These are phyloP conservation scores for Lepas anatifera DNA, from an alignment of 2,888 invertebrate genomes.

Conservation along the genomic window DNA sequence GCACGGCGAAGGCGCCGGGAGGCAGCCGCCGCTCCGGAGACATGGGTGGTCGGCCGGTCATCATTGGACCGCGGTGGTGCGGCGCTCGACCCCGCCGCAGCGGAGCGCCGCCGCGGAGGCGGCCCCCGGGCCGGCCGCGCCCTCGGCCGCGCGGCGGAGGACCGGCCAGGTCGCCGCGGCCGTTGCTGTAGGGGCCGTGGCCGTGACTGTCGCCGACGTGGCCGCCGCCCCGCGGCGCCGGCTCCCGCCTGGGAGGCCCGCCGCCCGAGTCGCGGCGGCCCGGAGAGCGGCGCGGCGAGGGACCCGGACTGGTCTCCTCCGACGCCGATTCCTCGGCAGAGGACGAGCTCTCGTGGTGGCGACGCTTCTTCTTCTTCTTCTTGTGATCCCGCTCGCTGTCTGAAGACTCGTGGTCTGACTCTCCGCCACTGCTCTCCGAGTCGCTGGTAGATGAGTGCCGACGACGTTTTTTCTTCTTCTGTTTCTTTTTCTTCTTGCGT, in stretches of 20 bases:
- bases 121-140: neutral
- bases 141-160: neutral
- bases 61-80: neutral
- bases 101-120: neutral
- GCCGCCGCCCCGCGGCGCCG: neutral
- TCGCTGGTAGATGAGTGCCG: constrained; percentile 1
- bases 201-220: neutral
- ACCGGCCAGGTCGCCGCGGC: neutral
- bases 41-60: neutral
- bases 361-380: neutral
- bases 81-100: neutral
- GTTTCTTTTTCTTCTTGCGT: constrained; percentile 4
- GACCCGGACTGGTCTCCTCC: neutral
- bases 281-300: neutral
- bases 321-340: neutral
- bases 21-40: neutral
- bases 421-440: neutral
- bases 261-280: neutral
- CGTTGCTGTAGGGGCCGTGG: neutral
- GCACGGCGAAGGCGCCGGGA: neutral
- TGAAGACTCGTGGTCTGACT: neutral
- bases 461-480: neutral
- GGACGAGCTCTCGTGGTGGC: neutral
- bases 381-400: neutral
- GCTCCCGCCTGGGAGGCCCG: neutral